Conservation (phyloP, 2,113 vertebrate species). For the Ranitomeya imitator region DNA sequence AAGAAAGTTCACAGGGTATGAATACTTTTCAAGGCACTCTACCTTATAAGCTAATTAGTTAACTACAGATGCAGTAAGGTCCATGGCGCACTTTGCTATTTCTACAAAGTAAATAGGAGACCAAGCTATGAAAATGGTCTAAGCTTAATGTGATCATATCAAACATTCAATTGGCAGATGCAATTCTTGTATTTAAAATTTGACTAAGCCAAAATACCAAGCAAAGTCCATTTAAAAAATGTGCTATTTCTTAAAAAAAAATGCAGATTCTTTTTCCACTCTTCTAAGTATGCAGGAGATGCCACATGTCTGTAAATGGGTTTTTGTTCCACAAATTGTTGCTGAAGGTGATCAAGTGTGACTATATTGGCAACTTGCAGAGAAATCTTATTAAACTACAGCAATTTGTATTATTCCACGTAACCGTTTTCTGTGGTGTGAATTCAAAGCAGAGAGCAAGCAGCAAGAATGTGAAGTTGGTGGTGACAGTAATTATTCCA, state of each 20-base stretch:
- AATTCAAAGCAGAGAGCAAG: constrained; percentile 18
- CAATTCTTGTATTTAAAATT: no score
- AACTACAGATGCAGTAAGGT: no score
- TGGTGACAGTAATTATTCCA: constrained; percentile 11
- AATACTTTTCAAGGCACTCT: no score
- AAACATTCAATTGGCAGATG: no score
- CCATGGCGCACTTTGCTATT: no score
- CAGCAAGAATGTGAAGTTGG: background rate
- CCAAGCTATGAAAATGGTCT: no score
- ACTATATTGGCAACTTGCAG: constrained; percentile 15
- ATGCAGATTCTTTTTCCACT: background rate
- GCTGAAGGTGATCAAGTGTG: constrained; percentile 3
- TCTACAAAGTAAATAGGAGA: no score
- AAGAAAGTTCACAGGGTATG: no score
- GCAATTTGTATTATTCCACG: background rate
- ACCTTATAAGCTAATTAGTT: no score
- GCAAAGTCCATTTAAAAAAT: background rate
- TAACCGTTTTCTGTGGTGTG: constrained; percentile 1
- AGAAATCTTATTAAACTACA: constrained; percentile 10
- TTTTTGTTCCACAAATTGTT: constrained; percentile 16
- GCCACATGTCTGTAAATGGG: constrained; percentile 23
- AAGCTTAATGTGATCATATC: no score
- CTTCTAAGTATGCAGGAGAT: background rate
- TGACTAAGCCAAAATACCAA: background rate
- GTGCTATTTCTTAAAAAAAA: background rate